These are phyloP conservation scores for Melanchra persicariae DNA, from an alignment of 2,888 invertebrate genomes.

Conservation along the genomic window DNA sequence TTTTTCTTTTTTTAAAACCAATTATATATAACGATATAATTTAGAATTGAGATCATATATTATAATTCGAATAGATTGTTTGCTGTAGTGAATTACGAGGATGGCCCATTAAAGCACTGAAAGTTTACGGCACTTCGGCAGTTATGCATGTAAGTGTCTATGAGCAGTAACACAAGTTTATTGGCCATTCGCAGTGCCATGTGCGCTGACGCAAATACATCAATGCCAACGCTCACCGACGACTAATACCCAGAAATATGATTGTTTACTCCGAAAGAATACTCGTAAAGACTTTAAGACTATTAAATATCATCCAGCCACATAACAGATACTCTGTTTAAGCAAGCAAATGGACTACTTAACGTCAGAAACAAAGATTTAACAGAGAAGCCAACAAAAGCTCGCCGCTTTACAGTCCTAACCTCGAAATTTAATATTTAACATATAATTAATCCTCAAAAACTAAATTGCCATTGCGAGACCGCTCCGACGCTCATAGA, in stretches of 20 bases:
- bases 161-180: conserved; percentile 39
- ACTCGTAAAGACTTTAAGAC: conserved; percentile 53
- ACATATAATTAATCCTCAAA: conserved; percentile 71
- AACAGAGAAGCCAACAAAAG: conserved; percentile 57
- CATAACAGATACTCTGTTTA: conserved; percentile 55
- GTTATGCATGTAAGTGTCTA: conserved; percentile 41
- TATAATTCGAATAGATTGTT: conserved; percentile 5
- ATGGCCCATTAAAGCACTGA: conserved; percentile 12
- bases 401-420: conserved; percentile 63
- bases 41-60: background rate
- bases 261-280: conserved; percentile 50
- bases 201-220: conserved; percentile 62
- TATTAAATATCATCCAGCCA: conserved; percentile 23
- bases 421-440: conserved; percentile 71
- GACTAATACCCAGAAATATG: conserved; percentile 54
- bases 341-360: conserved; percentile 51
- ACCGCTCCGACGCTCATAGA: conserved; percentile 67
- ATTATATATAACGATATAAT: background rate
- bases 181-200: conserved; percentile 52
- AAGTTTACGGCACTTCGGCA: conserved; percentile 41
- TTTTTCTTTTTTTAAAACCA: too few species aligned
- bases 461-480: conserved; percentile 72
- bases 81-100: conserved; percentile 13
- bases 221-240: conserved; percentile 51
- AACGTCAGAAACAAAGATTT: conserved; percentile 63